phyloP scores from a whole-genome alignment of 2,113 vertebrate species.

The Gobio gobio region DNA sequence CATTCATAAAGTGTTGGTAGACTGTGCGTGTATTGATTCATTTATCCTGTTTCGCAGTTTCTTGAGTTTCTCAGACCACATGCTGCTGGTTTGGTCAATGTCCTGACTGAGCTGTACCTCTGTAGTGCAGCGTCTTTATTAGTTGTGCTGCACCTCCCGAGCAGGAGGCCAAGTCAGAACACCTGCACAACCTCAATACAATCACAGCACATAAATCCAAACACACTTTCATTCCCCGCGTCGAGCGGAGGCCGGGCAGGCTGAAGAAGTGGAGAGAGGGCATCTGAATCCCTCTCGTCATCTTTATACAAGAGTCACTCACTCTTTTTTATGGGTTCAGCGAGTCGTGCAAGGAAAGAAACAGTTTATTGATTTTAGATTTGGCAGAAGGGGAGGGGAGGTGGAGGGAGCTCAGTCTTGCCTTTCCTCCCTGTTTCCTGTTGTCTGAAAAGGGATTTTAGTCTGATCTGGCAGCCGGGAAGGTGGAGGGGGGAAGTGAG shows the following conservation, averaged over 20 bases:
- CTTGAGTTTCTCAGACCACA: neutral
- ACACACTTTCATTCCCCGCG: slow-evolving; percentile 29
- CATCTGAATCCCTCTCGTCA: slow-evolving; percentile 56
- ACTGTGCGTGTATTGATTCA: neutral
- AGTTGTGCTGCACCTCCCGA: slow-evolving; percentile 2
- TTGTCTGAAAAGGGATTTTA: slow-evolving; percentile 26
- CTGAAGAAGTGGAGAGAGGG: slow-evolving; percentile 41
- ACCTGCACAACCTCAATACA: slow-evolving; percentile 27
- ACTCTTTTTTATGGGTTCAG: slow-evolving; percentile 74
- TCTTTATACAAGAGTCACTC: slow-evolving; percentile 74
- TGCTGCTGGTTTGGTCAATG: neutral
- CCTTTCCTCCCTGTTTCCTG: slow-evolving; percentile 40
- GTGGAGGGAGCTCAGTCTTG: slow-evolving; percentile 12
- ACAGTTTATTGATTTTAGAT: slow-evolving; percentile 82
- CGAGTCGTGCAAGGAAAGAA: slow-evolving; percentile 72
- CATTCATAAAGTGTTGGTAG: neutral
- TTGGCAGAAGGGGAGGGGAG: slow-evolving; percentile 70
- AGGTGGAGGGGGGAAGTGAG: neutral
- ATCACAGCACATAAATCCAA: slow-evolving; percentile 44
- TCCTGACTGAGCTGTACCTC: slow-evolving; percentile 20
- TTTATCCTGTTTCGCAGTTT: neutral
- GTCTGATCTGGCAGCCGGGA: slow-evolving; percentile 25
- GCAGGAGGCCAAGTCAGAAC: slow-evolving; percentile 7
- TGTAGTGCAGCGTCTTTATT: slow-evolving; percentile 56
- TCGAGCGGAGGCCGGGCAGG: slow-evolving; percentile 16